A percentile compares a stretch with the other conserved stretches of the same genome.
phyloP scores from a whole-genome alignment of 2,113 vertebrate genomes.

The Hypomesus transpacificus region DNA sequence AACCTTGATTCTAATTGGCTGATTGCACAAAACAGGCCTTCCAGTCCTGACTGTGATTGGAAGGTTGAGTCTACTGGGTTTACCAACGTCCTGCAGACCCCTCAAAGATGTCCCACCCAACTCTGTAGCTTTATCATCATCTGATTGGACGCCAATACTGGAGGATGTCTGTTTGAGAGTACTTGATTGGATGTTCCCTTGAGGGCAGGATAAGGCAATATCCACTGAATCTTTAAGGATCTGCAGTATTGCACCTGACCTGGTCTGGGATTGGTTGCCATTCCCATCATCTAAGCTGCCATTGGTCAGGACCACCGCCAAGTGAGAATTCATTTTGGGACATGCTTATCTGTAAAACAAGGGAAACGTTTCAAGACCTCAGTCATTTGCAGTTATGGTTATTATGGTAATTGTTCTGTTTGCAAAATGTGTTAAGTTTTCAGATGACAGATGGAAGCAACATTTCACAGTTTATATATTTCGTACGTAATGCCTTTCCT shows the following conservation, averaged over 20 bases:
- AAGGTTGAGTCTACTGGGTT: slow-evolving; percentile 51
- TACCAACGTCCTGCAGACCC: slow-evolving; percentile 53
- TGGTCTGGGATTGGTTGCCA: slow-evolving; percentile 56
- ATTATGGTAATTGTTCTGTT: no score
- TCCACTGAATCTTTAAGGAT: slow-evolving; percentile 43
- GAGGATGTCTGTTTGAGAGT: slow-evolving; percentile 43
- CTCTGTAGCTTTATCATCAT: slow-evolving; percentile 60
- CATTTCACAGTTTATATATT: no score
- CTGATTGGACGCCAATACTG: slow-evolving; percentile 51
- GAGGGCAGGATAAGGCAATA: slow-evolving; percentile 33
- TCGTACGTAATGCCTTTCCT: no score
- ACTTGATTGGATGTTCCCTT: slow-evolving; percentile 54
- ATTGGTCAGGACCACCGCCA: slow-evolving; percentile 68
- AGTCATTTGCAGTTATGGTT: not conserved
- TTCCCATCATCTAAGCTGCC: slow-evolving; percentile 64
- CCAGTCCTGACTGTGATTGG: slow-evolving; percentile 63
- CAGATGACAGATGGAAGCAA: no score
- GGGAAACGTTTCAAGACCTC: not conserved
- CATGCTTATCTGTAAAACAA: slow-evolving; percentile 58
- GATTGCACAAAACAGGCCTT: slow-evolving; percentile 54
- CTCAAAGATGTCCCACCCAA: slow-evolving; percentile 55
- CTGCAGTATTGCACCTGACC: slow-evolving; percentile 41
- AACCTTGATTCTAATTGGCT: slow-evolving; percentile 66
- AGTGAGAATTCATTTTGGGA: slow-evolving; percentile 71
- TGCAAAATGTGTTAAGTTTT: no score